These are phyloP conservation scores for Orcinus orca DNA, from an alignment of 2,113 vertebrate genomes.

Conservation along the genomic window DNA sequence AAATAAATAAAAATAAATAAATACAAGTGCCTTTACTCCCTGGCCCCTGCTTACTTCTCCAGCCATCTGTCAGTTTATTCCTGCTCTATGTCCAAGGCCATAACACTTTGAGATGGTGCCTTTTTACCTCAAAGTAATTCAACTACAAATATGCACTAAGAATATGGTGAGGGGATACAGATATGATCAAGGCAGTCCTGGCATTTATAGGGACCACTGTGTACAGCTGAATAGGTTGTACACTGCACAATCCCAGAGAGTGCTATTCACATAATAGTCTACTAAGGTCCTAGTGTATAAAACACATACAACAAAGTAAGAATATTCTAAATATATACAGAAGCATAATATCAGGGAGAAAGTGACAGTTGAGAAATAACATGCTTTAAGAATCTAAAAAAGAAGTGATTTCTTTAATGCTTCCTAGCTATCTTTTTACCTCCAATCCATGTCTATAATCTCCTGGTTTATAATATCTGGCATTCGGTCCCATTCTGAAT, in stretches of 20 bases:
- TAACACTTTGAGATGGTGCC: not conserved
- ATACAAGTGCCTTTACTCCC: too few species aligned
- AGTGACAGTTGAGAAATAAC: not conserved
- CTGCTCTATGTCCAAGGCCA: rapidly evolving
- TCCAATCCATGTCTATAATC: not conserved
- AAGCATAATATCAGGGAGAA: not conserved
- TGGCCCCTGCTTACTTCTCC: not conserved
- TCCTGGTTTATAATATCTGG: not conserved
- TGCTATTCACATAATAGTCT: not conserved
- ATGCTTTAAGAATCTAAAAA: not conserved
- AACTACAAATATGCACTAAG: not conserved
- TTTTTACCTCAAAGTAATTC: not conserved
- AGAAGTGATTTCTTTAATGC: not conserved
- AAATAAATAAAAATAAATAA: too few species aligned
- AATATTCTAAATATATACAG: not conserved
- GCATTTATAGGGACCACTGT: not conserved
- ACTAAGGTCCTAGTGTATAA: not conserved
- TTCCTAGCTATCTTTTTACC: not conserved
- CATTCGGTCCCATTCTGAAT: not conserved
- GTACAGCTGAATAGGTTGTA: not conserved
- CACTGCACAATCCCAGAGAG: not conserved
- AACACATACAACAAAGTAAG: not conserved
- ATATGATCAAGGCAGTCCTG: not conserved
- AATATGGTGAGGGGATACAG: not conserved
- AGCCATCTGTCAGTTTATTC: not conserved